phyloP scores from a whole-genome alignment of 2,797 vertebrate genomes.

The Clarias platycephalus region DNA sequence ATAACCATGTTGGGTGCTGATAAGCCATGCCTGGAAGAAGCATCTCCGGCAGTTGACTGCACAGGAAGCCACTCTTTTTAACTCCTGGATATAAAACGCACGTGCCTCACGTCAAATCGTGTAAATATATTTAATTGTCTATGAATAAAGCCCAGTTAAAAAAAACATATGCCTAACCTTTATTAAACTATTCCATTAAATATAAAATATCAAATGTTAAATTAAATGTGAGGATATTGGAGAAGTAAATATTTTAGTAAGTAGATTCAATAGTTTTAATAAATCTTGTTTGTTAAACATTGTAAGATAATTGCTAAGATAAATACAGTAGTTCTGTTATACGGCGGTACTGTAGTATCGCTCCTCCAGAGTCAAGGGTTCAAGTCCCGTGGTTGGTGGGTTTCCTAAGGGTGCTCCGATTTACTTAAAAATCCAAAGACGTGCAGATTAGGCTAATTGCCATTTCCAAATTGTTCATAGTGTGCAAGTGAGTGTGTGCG shows the following conservation, averaged over 20 bases:
- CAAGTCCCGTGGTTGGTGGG: too few relatives aligned
- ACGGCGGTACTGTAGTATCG: too few relatives aligned
- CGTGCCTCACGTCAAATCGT: neutral
- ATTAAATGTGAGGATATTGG: neutral
- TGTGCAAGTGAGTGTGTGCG: too few relatives aligned
- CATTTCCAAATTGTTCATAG: too few relatives aligned
- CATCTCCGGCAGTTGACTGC: slow-evolving; percentile 45
- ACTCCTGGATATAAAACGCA: neutral
- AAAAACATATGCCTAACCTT: too few relatives aligned
- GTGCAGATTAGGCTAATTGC: too few relatives aligned
- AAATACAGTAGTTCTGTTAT: neutral
- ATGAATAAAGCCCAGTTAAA: neutral
- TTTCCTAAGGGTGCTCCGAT: too few relatives aligned
- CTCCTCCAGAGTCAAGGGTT: too few relatives aligned
- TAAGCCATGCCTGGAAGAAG: slow-evolving; percentile 45
- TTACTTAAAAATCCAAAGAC: too few relatives aligned
- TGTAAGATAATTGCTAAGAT: neutral
- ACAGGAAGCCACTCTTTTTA: slow-evolving; percentile 44
- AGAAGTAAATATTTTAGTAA: neutral
- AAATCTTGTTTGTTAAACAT: neutral
- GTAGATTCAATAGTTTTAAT: too few relatives aligned
- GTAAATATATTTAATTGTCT: neutral
- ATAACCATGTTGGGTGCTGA: slow-evolving; percentile 49
- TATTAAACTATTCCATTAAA: neutral
- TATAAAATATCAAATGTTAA: neutral